Conservation (phyloP, 2,797 vertebrate genomes). For the Poecilia wingei region DNA sequence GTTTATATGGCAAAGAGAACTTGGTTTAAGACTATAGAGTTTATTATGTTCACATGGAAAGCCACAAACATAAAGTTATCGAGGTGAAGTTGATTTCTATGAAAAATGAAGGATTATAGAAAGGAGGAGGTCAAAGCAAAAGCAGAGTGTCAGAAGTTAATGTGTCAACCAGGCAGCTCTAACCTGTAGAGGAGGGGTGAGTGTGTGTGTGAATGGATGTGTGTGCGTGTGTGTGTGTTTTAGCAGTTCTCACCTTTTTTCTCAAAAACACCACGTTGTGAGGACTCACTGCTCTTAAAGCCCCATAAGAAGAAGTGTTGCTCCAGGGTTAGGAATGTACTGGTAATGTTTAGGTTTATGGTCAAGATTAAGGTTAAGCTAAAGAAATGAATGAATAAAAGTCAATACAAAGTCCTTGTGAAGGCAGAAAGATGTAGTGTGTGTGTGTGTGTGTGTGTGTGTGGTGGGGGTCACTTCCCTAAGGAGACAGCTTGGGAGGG, state of each 20-base stretch:
- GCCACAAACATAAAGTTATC: neutral
- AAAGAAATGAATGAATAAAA: neutral
- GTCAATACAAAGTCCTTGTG: conserved; percentile 12
- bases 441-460: conserved; percentile 31
- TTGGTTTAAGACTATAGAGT: conserved; percentile 9
- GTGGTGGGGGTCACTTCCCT: conserved; percentile 48
- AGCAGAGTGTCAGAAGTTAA: conserved; percentile 62
- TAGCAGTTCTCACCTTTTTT: neutral
- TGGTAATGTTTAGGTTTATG: neutral
- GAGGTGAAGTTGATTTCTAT: neutral
- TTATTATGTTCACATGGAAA: neutral
- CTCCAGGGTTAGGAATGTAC: neutral
- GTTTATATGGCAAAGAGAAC: conserved; percentile 1
- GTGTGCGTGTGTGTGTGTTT: too few relatives aligned
- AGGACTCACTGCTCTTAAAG: neutral
- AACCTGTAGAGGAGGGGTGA: conserved; percentile 33
- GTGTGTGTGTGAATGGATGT: too few relatives aligned
- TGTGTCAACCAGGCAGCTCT: conserved; percentile 67
- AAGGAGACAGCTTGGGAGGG: conserved; percentile 69
- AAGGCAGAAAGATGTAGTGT: neutral
- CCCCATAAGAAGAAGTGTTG: neutral
- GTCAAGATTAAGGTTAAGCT: neutral
- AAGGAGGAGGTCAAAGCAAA: conserved; percentile 47
- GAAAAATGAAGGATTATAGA: neutral
- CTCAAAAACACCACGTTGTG: neutral